Evolutionary conservation across 2,113 vertebrate species (phyloP).

Genomic region (Ranitomeya variabilis): DNA sequence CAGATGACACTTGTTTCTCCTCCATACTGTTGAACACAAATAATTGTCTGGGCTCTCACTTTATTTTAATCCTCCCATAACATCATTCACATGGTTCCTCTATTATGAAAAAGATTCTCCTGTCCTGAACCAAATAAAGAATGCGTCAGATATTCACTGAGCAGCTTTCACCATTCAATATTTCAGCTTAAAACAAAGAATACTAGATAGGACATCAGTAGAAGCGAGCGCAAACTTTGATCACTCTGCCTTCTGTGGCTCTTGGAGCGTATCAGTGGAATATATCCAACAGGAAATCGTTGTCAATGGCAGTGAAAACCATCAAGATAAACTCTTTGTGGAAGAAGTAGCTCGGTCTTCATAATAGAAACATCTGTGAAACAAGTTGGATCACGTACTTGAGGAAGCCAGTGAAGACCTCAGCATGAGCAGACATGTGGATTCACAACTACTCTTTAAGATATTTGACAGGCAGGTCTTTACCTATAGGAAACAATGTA

Average conservation of each 20-base stretch:
- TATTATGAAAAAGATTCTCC: not conserved
- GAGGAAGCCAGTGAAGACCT: constrained; percentile 19
- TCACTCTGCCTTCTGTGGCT: constrained; percentile 40
- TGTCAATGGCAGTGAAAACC: constrained; percentile 43
- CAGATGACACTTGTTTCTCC: constrained; percentile 10
- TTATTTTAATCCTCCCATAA: constrained; percentile 13
- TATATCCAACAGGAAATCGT: constrained; percentile 45
- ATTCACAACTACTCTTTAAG: not conserved
- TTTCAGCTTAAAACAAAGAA: constrained; percentile 26
- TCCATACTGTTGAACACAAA: not conserved
- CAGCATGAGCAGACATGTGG: constrained; percentile 32
- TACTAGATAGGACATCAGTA: constrained; percentile 19
- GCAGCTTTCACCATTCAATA: constrained; percentile 19
- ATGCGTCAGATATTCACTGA: constrained; percentile 11
- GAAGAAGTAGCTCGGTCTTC: constrained; percentile 23
- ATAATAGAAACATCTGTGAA: constrained; percentile 44
- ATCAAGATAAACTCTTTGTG: constrained; percentile 46
- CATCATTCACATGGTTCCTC: not conserved
- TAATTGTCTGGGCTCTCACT: not conserved
- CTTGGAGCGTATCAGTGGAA: constrained; percentile 32
- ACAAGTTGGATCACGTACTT: constrained; percentile 42
- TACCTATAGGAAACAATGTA: not conserved
- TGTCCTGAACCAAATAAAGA: not conserved
- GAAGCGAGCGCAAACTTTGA: constrained; percentile 14
- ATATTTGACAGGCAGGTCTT: constrained; percentile 45